Base-by-base conservation (phyloP, 2,888 invertebrate species). In the Dascillus cervinus region DNA sequence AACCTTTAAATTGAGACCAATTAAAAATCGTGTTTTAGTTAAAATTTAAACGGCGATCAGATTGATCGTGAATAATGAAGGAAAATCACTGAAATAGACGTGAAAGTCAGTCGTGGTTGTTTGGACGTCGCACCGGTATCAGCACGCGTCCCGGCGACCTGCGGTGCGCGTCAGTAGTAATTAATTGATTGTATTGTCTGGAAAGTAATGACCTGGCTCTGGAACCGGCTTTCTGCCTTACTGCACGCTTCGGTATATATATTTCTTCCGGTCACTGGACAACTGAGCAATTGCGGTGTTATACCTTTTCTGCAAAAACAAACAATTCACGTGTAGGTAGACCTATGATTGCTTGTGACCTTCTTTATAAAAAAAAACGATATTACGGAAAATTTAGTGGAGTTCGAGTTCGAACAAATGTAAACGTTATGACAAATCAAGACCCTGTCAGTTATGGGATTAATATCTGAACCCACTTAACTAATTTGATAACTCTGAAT, bases 111-210 rank as follows among this genome's bases (percentile, higher is more conserved):
- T 30, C 26, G 39, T 34, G 44, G 42, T 43, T 44, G 44, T 44
- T 44, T 44, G 37, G 37, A 43, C 47, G 49, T 49, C 49, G 46
- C 45, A 46, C 38, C 49, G 48, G 43, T 46, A 49, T 46, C 49
- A 49, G 49, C 49, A 47, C 52, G 58, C 52, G 56, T 53, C 53
- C 52, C 51, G 58, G 50, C 56, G 56, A 58, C 57, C 58, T 56
- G 55, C 54, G 49, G 58, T 50, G 58, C 56, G 53, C 62, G 64
- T 63, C 64, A 59, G 56, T 56, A 52, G 56, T 64, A 65, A 65
- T 65, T 65, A 65, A 65, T 65, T 64, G 64, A 65, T 65, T 59
- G 63, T 58, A 65, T 65, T 65, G 64, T 65, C 62, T 60, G 56
- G 58, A 63, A 64, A 62, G 64, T 64, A 65, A 65, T 65, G 65